These are phyloP conservation scores for roundworm (Caenorhabditis elegans) DNA, from an alignment of 1,140 invertebrate species.

Conservation along the genomic window DNA sequence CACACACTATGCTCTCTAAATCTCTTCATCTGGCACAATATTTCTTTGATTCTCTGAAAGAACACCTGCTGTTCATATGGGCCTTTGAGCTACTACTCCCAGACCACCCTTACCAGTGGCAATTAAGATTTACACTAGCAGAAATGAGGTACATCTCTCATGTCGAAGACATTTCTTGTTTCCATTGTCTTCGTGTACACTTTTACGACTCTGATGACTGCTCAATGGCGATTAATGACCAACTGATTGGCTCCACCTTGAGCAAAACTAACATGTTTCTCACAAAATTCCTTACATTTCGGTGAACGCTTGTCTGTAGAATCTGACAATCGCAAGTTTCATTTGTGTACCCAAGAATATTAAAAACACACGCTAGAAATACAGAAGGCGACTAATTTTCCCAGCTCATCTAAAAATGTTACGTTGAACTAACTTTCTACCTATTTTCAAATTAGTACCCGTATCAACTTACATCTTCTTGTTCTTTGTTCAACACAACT, in stretches of 20 bases:
- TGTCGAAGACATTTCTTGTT: neutral
- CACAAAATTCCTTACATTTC: too few relatives aligned
- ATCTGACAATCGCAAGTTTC: too few relatives aligned
- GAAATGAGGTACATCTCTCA: neutral
- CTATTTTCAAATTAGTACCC: too few relatives aligned
- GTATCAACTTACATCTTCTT: too few relatives aligned
- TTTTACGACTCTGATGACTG: neutral
- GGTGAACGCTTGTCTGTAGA: too few relatives aligned
- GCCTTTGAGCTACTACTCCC: too few relatives aligned
- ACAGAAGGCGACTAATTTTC: neutral
- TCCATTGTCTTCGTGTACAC: slow-evolving; percentile 14
- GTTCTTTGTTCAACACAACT: neutral
- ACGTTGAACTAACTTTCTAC: too few relatives aligned
- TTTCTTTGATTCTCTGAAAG: slow-evolving; percentile 42
- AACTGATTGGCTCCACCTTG: slow-evolving; percentile 9
- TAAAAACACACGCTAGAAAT: too few relatives aligned
- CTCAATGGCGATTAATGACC: neutral
- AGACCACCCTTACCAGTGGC: too few relatives aligned
- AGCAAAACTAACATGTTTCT: too few relatives aligned
- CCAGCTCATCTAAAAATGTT: too few relatives aligned
- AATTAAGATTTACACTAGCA: slow-evolving; percentile 15
- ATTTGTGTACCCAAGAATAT: too few relatives aligned
- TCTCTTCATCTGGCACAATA: neutral
- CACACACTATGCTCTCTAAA: neutral
- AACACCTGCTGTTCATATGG: slow-evolving; percentile 53